Evolutionary conservation across 2,797 vertebrate genomes (phyloP).

Genomic region (Lepilemur ruficaudatus): DNA sequence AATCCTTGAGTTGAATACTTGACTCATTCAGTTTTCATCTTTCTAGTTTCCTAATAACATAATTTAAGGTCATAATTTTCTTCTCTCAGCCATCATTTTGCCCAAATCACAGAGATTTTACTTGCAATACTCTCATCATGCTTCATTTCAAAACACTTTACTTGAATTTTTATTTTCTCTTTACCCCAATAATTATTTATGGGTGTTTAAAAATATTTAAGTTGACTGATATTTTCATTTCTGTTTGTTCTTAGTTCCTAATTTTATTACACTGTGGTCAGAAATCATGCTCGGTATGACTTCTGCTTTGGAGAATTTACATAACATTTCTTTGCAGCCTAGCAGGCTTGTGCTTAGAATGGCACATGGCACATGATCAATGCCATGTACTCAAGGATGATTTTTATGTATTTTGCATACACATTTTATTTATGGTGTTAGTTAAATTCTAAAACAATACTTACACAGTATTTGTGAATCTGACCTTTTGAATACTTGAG

Average conservation of each 20-base stretch:
- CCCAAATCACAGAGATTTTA: background rate
- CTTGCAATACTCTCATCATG: conserved; percentile 15
- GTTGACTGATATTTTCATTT: conserved; percentile 31
- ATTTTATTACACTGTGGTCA: conserved; percentile 41
- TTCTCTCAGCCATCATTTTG: background rate
- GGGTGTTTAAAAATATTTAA: conserved; percentile 46
- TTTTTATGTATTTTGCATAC: background rate
- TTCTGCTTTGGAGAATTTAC: conserved; percentile 41
- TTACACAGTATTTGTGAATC: background rate
- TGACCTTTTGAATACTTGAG: background rate
- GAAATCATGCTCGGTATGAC: background rate
- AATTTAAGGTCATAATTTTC: conserved; percentile 47
- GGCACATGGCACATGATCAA: background rate
- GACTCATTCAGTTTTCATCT: conserved; percentile 36
- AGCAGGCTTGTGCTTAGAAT: background rate
- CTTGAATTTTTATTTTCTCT: conserved; percentile 62
- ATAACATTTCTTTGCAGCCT: background rate
- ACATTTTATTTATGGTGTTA: background rate
- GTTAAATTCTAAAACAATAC: background rate
- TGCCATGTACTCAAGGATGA: background rate
- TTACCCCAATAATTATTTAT: conserved; percentile 60
- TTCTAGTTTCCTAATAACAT: conserved; percentile 48
- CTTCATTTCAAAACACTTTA: conserved; percentile 51
- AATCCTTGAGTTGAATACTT: conserved; percentile 11
- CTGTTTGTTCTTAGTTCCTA: conserved; percentile 46